A percentile compares a stretch with the other conserved stretches of the same genome.
These are phyloP conservation scores for Aricia agestis DNA, from an alignment of 1,140 invertebrate genomes.

Conservation along the genomic window DNA sequence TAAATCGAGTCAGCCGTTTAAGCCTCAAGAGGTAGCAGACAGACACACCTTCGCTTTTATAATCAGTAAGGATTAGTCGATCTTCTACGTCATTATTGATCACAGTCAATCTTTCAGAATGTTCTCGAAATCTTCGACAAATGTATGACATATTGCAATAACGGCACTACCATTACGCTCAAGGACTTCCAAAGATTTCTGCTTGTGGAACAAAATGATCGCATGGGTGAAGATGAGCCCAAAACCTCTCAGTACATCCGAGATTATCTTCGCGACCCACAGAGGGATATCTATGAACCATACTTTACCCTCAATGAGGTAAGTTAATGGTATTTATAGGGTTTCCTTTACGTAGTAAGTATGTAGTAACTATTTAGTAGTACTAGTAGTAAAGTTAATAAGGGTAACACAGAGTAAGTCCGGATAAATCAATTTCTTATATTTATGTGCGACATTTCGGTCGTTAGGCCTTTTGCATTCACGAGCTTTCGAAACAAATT, in stretches of 20 bases:
- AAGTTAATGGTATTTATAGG: slow-evolving; percentile 23
- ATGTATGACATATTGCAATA: slow-evolving; percentile 80
- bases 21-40: no score
- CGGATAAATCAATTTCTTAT: no score
- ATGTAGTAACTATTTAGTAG: no score
- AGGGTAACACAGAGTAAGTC: no score
- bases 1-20: no score
- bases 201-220: slow-evolving; percentile 86
- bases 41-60: background rate
- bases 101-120: slow-evolving; percentile 62
- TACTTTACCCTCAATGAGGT: slow-evolving; percentile 87
- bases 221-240: slow-evolving; percentile 78
- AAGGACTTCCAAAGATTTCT: slow-evolving; percentile 90
- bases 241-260: slow-evolving; percentile 84
- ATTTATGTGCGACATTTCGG: no score
- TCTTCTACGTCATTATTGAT: background rate
- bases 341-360: no score
- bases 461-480: no score
- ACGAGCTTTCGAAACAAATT: no score
- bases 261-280: slow-evolving; percentile 86
- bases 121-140: slow-evolving; percentile 79
- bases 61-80: background rate
- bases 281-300: slow-evolving; percentile 88
- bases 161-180: slow-evolving; percentile 81
- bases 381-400: no score